A percentile compares a stretch with the other conserved stretches of the same genome.
These are phyloP conservation scores for Chalcis sispes DNA, from an alignment of 2,888 invertebrate species.

Conservation along the genomic window DNA sequence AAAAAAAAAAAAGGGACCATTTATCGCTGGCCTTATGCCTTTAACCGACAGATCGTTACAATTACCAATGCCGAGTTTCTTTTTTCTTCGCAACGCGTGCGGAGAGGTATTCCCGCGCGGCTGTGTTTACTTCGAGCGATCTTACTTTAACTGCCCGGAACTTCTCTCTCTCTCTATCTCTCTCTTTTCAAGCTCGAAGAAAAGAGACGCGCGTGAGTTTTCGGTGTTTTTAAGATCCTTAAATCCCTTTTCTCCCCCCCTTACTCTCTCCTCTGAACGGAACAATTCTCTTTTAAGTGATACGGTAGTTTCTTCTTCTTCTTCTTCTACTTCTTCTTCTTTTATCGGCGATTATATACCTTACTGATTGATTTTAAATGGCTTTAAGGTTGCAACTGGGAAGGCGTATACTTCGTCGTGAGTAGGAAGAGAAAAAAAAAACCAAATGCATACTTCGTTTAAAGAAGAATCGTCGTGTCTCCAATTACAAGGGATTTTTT, in stretches of 20 bases:
- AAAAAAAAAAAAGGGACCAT: too few relatives aligned
- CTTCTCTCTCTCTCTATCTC: too few relatives aligned
- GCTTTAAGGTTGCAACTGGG: constrained; percentile 6
- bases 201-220: constrained; percentile 26
- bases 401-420: not conserved
- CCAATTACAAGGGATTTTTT: constrained; percentile 34
- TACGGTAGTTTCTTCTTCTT: not conserved
- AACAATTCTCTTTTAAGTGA: constrained; percentile 43
- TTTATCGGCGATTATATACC: constrained; percentile 49
- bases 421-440: too few relatives aligned
- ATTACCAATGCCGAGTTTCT: constrained; percentile 36
- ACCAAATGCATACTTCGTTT: constrained; percentile 28
- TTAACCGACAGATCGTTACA: constrained; percentile 55
- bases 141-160: constrained; percentile 50
- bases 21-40: constrained; percentile 54
- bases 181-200: too few relatives aligned
- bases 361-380: constrained; percentile 53
- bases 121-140: constrained; percentile 48
- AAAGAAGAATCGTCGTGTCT: constrained; percentile 20
- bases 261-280: not conserved
- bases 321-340: constrained; percentile 18
- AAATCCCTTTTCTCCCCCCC: not conserved
- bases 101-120: not conserved
- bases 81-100: not conserved
- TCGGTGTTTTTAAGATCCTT: constrained; percentile 41